Evolutionary conservation across 2,797 vertebrate species (phyloP).

Genomic region (Schizothorax lantsangensis): DNA sequence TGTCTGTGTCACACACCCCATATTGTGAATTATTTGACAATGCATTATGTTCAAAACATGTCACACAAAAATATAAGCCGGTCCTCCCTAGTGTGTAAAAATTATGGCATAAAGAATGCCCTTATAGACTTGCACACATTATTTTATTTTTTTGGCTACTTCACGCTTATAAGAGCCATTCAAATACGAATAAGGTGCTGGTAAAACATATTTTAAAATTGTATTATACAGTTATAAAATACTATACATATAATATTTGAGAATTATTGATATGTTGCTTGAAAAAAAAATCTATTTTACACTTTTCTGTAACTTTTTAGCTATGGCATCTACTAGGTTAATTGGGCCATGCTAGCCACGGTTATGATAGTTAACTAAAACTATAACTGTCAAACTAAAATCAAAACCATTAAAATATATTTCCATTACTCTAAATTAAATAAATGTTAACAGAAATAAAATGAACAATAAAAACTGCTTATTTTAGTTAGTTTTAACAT

Average conservation of each 20-base stretch:
- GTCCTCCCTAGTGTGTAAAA: conserved; percentile 67
- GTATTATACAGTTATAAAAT: background rate
- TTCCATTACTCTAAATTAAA: background rate
- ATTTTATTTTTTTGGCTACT: background rate
- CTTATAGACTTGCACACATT: background rate
- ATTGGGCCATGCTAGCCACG: background rate
- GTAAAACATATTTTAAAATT: background rate
- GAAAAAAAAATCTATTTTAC: background rate
- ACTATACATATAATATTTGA: background rate
- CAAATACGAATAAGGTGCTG: background rate
- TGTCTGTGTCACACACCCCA: conserved; percentile 72
- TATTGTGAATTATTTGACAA: conserved; percentile 85
- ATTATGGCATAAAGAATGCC: conserved; percentile 62
- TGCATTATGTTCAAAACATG: conserved; percentile 82
- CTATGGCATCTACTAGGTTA: background rate
- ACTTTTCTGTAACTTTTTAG: background rate
- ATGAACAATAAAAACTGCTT: background rate
- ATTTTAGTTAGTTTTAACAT: background rate
- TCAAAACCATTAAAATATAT: background rate
- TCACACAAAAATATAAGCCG: conserved; percentile 74
- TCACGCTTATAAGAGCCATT: background rate
- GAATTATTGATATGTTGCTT: background rate
- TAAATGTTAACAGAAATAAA: background rate
- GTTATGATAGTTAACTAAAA: background rate
- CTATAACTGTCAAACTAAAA: background rate